Conservation (phyloP, 2,888 invertebrate species). For the Rhaphigaster nebulosa region DNA sequence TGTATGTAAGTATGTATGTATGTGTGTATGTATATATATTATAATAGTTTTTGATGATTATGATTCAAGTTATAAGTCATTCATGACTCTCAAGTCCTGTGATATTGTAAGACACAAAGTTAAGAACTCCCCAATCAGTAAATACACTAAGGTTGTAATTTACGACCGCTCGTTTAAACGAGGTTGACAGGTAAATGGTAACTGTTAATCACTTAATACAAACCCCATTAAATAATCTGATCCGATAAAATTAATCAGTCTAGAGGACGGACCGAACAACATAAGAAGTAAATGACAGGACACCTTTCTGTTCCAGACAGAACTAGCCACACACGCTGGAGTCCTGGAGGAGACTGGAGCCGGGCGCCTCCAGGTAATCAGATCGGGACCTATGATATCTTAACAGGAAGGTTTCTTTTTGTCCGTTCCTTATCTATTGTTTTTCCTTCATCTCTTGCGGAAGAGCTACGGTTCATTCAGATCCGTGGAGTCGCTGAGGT, state of each 20-base stretch:
- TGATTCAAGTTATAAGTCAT: background rate
- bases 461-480: constrained; percentile 37
- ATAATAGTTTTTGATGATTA: too few species aligned
- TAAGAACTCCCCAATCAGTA: background rate
- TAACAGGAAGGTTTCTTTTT: constrained; percentile 21
- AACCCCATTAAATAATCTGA: constrained; percentile 38
- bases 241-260: constrained; percentile 37
- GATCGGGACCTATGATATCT: constrained; percentile 46
- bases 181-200: constrained; percentile 25
- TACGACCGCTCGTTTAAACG: constrained; percentile 7
- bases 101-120: constrained; percentile 1
- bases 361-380: constrained; percentile 23
- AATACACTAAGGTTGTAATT: background rate
- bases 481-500: background rate
- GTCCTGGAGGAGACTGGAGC: background rate
- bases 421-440: constrained; percentile 18
- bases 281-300: constrained; percentile 31
- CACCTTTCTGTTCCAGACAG: constrained; percentile 22
- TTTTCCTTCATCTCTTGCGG: constrained; percentile 14
- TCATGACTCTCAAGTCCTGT: background rate
- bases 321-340: background rate
- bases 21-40: too few species aligned
- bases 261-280: background rate
- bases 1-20: too few species aligned
- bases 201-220: constrained; percentile 41